Percentiles rank a stretch among this genome's conserved stretches.
These are phyloP conservation scores for Dolichomitus sp. DNA, from an alignment of 2,888 invertebrate species.

Conservation along the genomic window DNA sequence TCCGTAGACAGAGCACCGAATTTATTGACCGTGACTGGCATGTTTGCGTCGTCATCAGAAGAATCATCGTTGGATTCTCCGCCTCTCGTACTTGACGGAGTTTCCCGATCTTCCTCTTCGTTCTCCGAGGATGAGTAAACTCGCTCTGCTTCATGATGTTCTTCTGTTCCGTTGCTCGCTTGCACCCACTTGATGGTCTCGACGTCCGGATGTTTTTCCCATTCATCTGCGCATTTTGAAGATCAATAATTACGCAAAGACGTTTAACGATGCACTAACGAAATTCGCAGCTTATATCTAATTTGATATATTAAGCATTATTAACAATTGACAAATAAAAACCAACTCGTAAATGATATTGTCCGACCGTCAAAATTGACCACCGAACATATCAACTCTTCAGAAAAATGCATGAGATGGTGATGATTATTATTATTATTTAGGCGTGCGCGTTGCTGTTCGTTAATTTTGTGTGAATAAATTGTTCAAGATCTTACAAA, in stretches of 20 bases:
- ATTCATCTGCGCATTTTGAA: conserved; percentile 87
- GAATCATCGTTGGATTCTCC: conserved; percentile 60
- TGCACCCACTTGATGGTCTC: conserved; percentile 91
- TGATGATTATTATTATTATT: too few relatives aligned
- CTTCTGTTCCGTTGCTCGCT: conserved; percentile 86
- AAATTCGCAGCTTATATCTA: too few relatives aligned
- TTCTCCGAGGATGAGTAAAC: conserved; percentile 78
- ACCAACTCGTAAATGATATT: too few relatives aligned
- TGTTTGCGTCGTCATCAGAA: conserved; percentile 71
- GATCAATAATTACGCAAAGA: not conserved
- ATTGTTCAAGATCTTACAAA: too few relatives aligned
- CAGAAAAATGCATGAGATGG: too few relatives aligned
- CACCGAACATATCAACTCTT: too few relatives aligned
- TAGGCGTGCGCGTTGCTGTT: too few relatives aligned
- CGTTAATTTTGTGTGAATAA: too few relatives aligned
- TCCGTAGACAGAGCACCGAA: conserved; percentile 86
- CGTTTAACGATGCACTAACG: too few relatives aligned
- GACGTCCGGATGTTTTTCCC: conserved; percentile 89
- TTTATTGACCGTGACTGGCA: conserved; percentile 85
- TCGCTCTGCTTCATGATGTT: conserved; percentile 67
- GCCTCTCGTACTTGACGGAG: conserved; percentile 35
- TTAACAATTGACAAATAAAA: too few relatives aligned
- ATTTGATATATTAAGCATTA: too few relatives aligned
- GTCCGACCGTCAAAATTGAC: too few relatives aligned
- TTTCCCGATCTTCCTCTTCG: conserved; percentile 75